Evolutionary conservation across 1,140 invertebrate species (phyloP), one percentile per base, ranked within the genome.

Genomic region (Trichonephila clavata): DNA sequence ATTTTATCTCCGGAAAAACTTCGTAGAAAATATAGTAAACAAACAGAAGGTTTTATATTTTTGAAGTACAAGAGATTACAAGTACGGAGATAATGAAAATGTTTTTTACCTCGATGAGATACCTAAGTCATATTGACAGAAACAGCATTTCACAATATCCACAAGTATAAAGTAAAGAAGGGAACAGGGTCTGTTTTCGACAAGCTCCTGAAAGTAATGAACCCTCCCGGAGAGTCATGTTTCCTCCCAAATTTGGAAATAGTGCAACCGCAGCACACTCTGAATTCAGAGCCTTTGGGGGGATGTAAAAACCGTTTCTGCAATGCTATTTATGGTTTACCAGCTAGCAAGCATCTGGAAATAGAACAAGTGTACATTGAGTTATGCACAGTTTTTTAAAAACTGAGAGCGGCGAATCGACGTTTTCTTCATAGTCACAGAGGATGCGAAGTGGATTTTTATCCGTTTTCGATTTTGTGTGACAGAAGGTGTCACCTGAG

Each of bases 201-300:
- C 86, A 88, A 77, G 92, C 59, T 93, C 77, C 92, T 81, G 81
- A 93, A 93, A 93, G 92, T 93, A 87, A 94, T 94, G 93, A 94
- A 94, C 88, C 68, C 93, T 91, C 83, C 88, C 57, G 63, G 61
- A 86, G 93, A 94, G 61, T 94, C 93, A 94, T 86, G 83, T 94
- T 94, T 94, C 93, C 93, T 94, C 89, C 93, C 93, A 91, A 94
- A 94, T 94, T 94, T 94, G 93, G 93, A 94, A 94, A 94, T 94
- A 90, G 63, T 89, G 93, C 88, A 94, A 91, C 93, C 88, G 65
- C 93, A 94, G 93, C 93, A 89, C 80, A 61, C 80, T 50, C 63
- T 68, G 81, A 90, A 94, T 90, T 86, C 80, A 86, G 61, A 68
- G 80, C 81, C 81, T 91, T 94, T 93, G 24, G 88, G 93, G 93